These are phyloP conservation scores for Stylophora pistillata DNA, from an alignment of 64 coral and sea anemone genomes.

Conservation along the genomic window DNA sequence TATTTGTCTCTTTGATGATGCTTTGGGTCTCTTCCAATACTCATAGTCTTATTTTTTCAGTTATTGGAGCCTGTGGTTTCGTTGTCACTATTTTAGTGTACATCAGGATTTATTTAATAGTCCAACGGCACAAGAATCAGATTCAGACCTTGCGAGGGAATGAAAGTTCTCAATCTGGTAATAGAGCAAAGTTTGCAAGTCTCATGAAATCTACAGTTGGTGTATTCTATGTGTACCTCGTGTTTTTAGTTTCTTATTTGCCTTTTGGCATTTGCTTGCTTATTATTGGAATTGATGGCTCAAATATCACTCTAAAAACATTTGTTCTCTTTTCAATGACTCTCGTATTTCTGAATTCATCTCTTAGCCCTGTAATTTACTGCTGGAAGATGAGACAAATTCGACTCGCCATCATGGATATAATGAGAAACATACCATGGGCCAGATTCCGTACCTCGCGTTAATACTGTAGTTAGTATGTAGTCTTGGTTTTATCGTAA, in stretches of 20 bases:
- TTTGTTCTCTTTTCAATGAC: not conserved
- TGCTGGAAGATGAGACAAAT: not conserved
- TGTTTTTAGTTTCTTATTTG: slow-evolving; percentile 11
- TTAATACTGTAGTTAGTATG: not conserved
- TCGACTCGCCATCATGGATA: not conserved
- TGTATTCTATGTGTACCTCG: not conserved
- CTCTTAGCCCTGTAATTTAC: not conserved
- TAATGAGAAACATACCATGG: not conserved
- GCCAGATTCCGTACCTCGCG: not conserved
- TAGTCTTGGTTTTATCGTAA: too few relatives aligned
- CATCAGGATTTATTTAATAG: not conserved
- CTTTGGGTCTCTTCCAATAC: not conserved
- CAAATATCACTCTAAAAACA: not conserved
- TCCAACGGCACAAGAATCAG: not conserved
- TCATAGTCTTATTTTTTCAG: not conserved
- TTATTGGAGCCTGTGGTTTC: not conserved
- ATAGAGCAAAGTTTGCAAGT: not conserved
- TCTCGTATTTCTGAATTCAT: not conserved
- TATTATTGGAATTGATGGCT: not conserved
- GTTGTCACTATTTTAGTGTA: not conserved
- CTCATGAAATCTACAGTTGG: not conserved
- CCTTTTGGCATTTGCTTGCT: not conserved
- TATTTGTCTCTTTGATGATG: not conserved
- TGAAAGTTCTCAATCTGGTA: not conserved
- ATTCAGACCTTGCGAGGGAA: not conserved